These are phyloP conservation scores for Tetranychus cinnabarinus DNA, from an alignment of 1,140 invertebrate genomes.

Conservation along the genomic window DNA sequence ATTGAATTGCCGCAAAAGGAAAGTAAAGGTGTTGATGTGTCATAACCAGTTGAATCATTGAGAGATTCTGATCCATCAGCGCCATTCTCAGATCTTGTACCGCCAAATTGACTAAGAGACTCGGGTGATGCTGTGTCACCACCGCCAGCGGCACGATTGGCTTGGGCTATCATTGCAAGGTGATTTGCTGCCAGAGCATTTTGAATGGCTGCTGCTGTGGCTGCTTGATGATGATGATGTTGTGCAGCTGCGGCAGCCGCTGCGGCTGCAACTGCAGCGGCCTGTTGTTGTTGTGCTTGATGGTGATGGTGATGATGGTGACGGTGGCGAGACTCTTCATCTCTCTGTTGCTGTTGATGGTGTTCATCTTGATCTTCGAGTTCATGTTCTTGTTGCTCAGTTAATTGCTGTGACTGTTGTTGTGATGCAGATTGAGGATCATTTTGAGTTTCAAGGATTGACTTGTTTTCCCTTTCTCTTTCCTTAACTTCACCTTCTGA, in stretches of 20 bases:
- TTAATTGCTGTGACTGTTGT: not conserved
- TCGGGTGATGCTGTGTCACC: constrained; percentile 12
- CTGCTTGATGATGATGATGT: constrained; percentile 17
- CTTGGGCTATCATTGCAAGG: constrained; percentile 6
- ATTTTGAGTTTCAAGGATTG: not conserved
- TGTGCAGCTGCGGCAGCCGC: constrained; percentile 13
- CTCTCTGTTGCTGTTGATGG: not conserved
- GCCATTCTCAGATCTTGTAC: constrained; percentile 10
- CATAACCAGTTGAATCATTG: constrained; percentile 13
- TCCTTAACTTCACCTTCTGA: too few species aligned
- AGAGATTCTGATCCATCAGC: constrained; percentile 13
- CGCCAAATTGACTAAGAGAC: constrained; percentile 12
- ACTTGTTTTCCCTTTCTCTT: too few species aligned
- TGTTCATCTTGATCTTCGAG: not conserved
- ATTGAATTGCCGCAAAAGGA: constrained; percentile 19
- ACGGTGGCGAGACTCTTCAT: constrained; percentile 10
- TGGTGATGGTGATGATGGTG: constrained; percentile 17
- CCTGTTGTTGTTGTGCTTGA: constrained; percentile 17
- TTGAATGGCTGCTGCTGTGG: constrained; percentile 1
- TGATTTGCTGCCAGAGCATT: constrained; percentile 8
- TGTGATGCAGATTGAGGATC: too few species aligned
- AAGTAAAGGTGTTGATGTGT: constrained; percentile 18
- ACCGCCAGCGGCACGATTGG: constrained; percentile 7
- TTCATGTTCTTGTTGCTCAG: not conserved
- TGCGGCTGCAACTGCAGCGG: constrained; percentile 1